phyloP scores from a whole-genome alignment of 1,140 invertebrate genomes.

The Amyelois transitella region DNA sequence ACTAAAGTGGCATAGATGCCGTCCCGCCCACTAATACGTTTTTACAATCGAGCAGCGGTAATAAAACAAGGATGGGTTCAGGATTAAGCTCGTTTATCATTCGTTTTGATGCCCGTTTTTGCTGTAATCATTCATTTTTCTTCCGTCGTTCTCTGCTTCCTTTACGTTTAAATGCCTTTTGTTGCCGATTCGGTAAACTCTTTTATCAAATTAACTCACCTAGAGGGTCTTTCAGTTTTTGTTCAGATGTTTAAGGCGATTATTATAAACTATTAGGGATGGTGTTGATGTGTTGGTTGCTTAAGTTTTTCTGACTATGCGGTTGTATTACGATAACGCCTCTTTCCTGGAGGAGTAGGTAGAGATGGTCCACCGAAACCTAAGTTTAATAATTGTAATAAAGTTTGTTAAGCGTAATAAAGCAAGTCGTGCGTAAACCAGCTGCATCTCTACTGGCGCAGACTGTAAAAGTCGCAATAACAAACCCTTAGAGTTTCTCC shows the following conservation, averaged over 20 bases:
- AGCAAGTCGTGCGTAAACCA: too few relatives aligned
- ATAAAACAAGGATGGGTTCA: constrained; percentile 68
- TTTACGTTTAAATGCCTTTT: constrained; percentile 62
- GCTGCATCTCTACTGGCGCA: too few relatives aligned
- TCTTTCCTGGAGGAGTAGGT: too few relatives aligned
- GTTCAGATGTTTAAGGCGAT: neutral
- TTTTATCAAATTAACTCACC: constrained; percentile 52
- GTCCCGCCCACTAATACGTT: constrained; percentile 62
- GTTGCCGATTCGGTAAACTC: constrained; percentile 37
- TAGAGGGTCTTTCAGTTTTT: neutral
- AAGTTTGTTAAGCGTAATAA: too few relatives aligned
- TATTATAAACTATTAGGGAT: neutral
- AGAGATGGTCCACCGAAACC: too few relatives aligned
- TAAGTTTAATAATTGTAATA: too few relatives aligned
- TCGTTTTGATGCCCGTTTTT: constrained; percentile 72
- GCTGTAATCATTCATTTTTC: constrained; percentile 73
- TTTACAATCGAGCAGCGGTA: constrained; percentile 68
- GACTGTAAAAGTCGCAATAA: too few relatives aligned
- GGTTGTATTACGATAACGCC: too few relatives aligned
- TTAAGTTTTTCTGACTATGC: too few relatives aligned
- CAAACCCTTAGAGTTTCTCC: too few relatives aligned
- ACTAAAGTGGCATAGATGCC: constrained; percentile 51
- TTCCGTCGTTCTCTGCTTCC: constrained; percentile 66
- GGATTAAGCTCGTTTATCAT: constrained; percentile 73
- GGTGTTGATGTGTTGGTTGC: neutral